phyloP scores from a whole-genome alignment of 2,888 invertebrate genomes.

The Mythimna vitellina region DNA sequence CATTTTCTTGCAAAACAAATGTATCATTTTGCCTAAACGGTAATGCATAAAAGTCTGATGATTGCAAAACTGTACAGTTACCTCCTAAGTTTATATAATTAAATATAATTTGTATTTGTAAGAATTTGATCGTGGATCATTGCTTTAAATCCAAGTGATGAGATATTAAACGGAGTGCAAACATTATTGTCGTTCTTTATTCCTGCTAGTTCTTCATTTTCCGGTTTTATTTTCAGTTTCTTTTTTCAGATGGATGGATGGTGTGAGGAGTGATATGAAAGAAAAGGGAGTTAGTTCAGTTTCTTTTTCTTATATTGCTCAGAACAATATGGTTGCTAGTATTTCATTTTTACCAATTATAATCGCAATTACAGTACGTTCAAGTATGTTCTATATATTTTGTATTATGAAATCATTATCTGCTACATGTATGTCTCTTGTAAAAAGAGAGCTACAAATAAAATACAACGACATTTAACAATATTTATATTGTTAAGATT shows the following conservation, averaged over 20 bases:
- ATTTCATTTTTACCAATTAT: background rate
- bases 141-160: constrained; percentile 76
- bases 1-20: background rate
- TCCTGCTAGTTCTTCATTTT: constrained; percentile 9
- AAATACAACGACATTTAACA: too few species aligned
- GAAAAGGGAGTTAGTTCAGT: too few species aligned
- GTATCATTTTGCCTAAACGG: background rate
- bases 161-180: constrained; percentile 78
- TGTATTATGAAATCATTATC: background rate
- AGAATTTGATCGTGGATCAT: constrained; percentile 74
- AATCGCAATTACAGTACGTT: background rate
- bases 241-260: background rate
- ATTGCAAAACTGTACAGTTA: constrained; percentile 58
- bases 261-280: too few species aligned
- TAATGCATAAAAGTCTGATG: constrained; percentile 40
- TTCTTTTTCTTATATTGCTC: background rate
- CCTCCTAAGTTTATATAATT: constrained; percentile 61
- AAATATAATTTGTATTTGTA: constrained; percentile 70
- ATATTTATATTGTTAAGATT: too few species aligned
- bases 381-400: background rate
- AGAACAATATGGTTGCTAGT: too few species aligned
- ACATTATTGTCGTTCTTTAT: constrained; percentile 36
- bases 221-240: background rate
- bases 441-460: too few species aligned
- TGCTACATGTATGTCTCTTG: background rate